Evolutionary conservation across 2,888 invertebrate species (phyloP).

Genomic region (Xiphydria camelus): DNA sequence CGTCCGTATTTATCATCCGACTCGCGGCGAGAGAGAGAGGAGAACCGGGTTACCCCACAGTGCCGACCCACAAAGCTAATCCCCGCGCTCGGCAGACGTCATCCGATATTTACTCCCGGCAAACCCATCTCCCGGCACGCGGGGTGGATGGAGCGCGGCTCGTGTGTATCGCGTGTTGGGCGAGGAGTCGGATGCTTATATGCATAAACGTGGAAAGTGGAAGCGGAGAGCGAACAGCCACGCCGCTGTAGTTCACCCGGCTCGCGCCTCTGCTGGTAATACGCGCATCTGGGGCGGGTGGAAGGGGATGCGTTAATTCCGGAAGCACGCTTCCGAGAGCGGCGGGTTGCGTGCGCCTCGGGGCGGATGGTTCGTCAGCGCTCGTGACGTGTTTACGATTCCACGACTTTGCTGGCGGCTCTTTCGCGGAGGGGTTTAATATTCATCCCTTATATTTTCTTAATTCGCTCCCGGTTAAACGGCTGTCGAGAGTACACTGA

Average conservation of each 20-base stretch:
- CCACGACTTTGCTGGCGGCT: too few species aligned
- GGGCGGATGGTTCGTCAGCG: too few species aligned
- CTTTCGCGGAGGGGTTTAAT: too few species aligned
- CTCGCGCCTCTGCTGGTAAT: background rate
- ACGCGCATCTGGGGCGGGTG: too few species aligned
- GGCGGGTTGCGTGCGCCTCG: background rate
- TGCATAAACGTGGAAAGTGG: too few species aligned
- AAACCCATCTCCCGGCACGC: slow-evolving; percentile 23
- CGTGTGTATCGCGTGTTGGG: background rate
- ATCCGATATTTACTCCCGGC: slow-evolving; percentile 23
- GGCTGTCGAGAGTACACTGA: too few species aligned
- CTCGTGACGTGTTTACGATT: too few species aligned
- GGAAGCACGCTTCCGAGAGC: background rate
- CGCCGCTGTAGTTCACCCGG: too few species aligned
- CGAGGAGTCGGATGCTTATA: too few species aligned
- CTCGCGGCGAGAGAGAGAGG: slow-evolving; percentile 10
- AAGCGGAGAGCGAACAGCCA: too few species aligned
- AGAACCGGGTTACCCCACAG: slow-evolving; percentile 5
- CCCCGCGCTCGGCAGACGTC: slow-evolving; percentile 19
- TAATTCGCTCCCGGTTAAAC: too few species aligned
- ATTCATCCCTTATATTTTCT: too few species aligned
- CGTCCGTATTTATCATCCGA: slow-evolving; percentile 29
- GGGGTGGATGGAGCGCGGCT: background rate
- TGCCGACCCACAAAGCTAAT: slow-evolving; percentile 29
- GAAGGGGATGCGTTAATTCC: slow-evolving; percentile 9